Percentiles rank a stretch among this genome's conserved stretches.
These are phyloP conservation scores for Platorchestia sp. DNA, from an alignment of 1,140 invertebrate genomes.

Conservation along the genomic window DNA sequence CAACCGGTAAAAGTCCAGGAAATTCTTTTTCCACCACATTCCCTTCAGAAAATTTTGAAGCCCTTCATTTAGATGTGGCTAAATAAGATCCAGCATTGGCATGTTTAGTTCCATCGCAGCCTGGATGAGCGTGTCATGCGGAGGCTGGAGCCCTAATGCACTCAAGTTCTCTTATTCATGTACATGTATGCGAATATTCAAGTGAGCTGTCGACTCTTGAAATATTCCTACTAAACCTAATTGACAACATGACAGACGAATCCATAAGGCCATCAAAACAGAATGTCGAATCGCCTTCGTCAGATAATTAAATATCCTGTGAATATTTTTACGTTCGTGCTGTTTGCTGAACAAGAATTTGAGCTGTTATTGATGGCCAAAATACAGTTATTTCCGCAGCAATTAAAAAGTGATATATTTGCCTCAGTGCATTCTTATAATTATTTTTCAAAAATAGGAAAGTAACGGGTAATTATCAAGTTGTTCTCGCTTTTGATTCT, in stretches of 20 bases:
- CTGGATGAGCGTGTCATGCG: not conserved
- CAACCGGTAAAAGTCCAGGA: not conserved
- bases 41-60: not conserved
- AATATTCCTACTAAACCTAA: slow-evolving; percentile 9
- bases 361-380: not conserved
- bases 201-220: slow-evolving; percentile 7
- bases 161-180: not conserved
- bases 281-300: not conserved
- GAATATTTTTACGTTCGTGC: not conserved
- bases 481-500: not conserved
- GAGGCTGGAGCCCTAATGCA: not conserved
- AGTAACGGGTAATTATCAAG: not conserved
- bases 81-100: not conserved
- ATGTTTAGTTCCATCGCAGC: not conserved
- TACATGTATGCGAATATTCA: slow-evolving; percentile 33
- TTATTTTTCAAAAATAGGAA: not conserved
- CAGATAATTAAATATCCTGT: not conserved
- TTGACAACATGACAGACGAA: slow-evolving; percentile 17
- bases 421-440: not conserved
- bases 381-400: not conserved
- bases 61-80: not conserved
- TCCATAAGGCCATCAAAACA: not conserved
- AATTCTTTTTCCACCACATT: not conserved
- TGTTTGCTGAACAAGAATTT: not conserved
- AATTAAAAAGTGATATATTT: not conserved